phyloP scores from a whole-genome alignment of 2,113 vertebrate genomes.

The Gyps fulvus region DNA sequence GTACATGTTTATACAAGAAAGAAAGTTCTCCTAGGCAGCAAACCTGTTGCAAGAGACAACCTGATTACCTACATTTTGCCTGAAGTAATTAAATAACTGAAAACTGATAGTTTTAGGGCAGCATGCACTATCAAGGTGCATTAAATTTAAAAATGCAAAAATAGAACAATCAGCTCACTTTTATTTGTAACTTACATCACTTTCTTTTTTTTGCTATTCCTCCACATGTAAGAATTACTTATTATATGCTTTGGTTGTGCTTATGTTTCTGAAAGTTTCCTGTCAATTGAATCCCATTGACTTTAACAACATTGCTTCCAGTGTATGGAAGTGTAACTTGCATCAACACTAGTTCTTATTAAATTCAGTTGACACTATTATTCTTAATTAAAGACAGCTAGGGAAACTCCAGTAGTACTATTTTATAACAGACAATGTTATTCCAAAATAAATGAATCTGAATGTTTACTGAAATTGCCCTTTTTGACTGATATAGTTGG shows the following conservation, averaged over 20 bases:
- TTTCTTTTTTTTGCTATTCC: background rate
- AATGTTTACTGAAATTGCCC: background rate
- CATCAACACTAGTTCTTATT: background rate
- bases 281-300: background rate
- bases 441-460: background rate
- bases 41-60: background rate
- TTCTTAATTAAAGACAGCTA: background rate
- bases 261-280: background rate
- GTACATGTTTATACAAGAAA: background rate
- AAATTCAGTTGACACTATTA: background rate
- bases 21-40: background rate
- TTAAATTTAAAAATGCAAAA: background rate
- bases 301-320: background rate
- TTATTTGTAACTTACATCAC: background rate
- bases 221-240: background rate
- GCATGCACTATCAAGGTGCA: background rate
- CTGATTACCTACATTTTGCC: background rate
- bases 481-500: background rate
- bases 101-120: background rate
- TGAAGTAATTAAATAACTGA: background rate
- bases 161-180: background rate
- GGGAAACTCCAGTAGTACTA: background rate
- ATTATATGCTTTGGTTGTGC: background rate
- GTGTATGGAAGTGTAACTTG: background rate
- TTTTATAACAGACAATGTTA: background rate